Conservation (phyloP, 2,888 invertebrate species). For the Rugalucina vietnamica region DNA sequence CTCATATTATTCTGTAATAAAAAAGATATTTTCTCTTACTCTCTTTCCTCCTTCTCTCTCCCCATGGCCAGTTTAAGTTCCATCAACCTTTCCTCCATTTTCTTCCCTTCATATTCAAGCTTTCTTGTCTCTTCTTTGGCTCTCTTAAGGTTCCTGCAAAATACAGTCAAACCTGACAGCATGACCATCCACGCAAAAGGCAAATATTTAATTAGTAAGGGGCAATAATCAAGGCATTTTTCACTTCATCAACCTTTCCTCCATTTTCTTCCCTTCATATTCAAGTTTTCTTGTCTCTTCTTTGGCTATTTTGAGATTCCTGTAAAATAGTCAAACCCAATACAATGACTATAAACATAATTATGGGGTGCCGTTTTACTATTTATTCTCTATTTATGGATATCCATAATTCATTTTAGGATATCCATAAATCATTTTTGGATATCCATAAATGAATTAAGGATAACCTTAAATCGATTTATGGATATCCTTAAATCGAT, state of each 20-base stretch:
- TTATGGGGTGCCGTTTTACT: too few relatives aligned
- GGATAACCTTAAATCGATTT: too few relatives aligned
- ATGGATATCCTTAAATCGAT: too few relatives aligned
- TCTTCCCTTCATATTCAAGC: slow-evolving; percentile 80
- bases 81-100: slow-evolving; percentile 82
- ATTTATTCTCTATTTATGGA: too few relatives aligned
- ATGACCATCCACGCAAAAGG: too few relatives aligned
- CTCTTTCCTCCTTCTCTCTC: slow-evolving; percentile 82
- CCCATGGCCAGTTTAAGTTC: slow-evolving; percentile 82
- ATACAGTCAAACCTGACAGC: background rate
- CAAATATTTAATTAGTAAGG: too few relatives aligned
- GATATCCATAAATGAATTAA: too few relatives aligned
- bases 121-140: slow-evolving; percentile 78
- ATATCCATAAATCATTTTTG: too few relatives aligned
- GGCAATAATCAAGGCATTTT: background rate
- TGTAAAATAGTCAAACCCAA: too few relatives aligned
- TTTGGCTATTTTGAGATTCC: slow-evolving; percentile 76
- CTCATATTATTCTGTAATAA: too few relatives aligned
- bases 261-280: slow-evolving; percentile 81
- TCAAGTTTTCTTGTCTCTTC: slow-evolving; percentile 80
- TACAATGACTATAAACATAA: too few relatives aligned
- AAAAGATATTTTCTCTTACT: slow-evolving; percentile 71
- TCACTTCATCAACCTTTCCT: slow-evolving; percentile 78
- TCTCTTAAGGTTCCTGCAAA: slow-evolving; percentile 74
- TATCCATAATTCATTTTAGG: too few relatives aligned